These are phyloP conservation scores for Alosa sapidissima DNA, from an alignment of 2,797 vertebrate species.

Conservation along the genomic window DNA sequence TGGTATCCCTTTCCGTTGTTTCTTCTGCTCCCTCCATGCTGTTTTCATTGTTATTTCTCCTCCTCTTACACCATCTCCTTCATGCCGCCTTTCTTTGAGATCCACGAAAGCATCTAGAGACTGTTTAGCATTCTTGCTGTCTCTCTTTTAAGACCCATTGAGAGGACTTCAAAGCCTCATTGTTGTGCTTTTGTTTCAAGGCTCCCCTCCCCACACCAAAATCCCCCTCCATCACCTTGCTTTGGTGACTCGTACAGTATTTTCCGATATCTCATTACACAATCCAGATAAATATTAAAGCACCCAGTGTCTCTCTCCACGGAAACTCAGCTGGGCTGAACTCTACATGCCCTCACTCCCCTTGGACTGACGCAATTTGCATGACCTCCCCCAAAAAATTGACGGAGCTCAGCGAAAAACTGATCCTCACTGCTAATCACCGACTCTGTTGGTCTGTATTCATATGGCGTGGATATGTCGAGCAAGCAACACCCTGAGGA, in stretches of 20 bases:
- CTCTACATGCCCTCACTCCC: background rate
- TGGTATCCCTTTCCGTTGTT: background rate
- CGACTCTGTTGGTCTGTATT: background rate
- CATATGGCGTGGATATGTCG: background rate
- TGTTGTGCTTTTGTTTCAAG: background rate
- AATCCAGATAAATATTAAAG: background rate
- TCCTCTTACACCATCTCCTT: background rate
- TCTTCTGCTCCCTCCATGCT: background rate
- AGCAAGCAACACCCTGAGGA: too few relatives aligned
- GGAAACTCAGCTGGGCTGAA: background rate
- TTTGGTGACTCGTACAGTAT: slow-evolving; percentile 9
- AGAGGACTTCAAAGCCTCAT: slow-evolving; percentile 12
- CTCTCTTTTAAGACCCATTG: background rate
- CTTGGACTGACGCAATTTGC: background rate
- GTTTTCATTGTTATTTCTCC: background rate
- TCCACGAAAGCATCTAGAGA: slow-evolving; percentile 9
- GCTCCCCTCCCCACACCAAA: background rate
- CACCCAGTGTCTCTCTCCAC: background rate
- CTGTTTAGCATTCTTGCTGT: slow-evolving; percentile 1
- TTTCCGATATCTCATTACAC: slow-evolving; percentile 4
- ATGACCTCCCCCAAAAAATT: background rate
- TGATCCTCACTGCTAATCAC: background rate
- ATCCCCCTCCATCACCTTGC: background rate
- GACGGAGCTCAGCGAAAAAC: background rate
- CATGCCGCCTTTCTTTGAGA: slow-evolving; percentile 1